phyloP scores from a whole-genome alignment of 1,140 invertebrate species.

The Leptinotarsa lineolata region DNA sequence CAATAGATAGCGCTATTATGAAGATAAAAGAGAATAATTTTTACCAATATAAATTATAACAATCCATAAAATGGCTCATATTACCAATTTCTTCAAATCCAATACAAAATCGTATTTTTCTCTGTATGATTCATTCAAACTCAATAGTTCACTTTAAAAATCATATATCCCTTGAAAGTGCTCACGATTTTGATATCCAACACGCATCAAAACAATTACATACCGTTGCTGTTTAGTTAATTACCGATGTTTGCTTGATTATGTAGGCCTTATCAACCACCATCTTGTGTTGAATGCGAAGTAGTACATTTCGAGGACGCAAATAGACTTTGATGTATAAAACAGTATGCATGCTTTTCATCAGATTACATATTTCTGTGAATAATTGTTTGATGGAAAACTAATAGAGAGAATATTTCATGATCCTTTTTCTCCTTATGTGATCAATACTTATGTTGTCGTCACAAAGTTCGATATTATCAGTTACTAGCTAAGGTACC shows the following conservation, averaged over 20 bases:
- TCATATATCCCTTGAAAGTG: neutral
- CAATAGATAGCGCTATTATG: too few relatives aligned
- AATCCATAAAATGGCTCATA: too few relatives aligned
- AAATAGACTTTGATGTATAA: slow-evolving; percentile 11
- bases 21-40: too few relatives aligned
- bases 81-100: too few relatives aligned
- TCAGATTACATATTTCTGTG: slow-evolving; percentile 29
- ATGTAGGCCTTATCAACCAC: slow-evolving; percentile 43
- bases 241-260: slow-evolving; percentile 46
- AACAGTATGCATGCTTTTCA: slow-evolving; percentile 34
- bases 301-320: slow-evolving; percentile 29
- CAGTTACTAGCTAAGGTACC: too few relatives aligned
- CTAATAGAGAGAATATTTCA: neutral
- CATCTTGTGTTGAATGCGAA: slow-evolving; percentile 41
- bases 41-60: too few relatives aligned
- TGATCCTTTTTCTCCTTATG: neutral
- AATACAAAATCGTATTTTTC: too few relatives aligned
- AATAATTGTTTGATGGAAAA: neutral
- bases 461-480: neutral
- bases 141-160: neutral
- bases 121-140: too few relatives aligned
- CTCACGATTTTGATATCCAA: slow-evolving; percentile 1
- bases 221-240: slow-evolving; percentile 44
- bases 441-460: neutral
- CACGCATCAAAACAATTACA: slow-evolving; percentile 49